Evolutionary conservation across 2,797 vertebrate genomes (phyloP), one percentile per base, ranked within the genome.

Genomic region (Gymnoscopelus braueri): DNA sequence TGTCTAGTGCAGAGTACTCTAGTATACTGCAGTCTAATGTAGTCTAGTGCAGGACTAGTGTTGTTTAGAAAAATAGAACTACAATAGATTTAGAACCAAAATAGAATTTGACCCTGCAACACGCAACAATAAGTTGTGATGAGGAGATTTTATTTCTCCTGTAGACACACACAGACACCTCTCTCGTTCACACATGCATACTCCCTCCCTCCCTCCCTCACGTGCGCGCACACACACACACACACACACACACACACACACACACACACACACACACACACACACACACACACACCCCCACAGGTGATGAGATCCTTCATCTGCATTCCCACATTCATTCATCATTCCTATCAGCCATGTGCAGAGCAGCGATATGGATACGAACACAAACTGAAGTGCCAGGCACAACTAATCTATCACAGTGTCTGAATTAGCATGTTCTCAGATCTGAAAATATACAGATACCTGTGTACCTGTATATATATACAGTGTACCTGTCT

Each of bases 221-320:
- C 52, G 52, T 57, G 71, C 13, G 50, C 55, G 48, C 19, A 44
- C 44, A 52, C 53, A 51, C 52, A 19, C 54, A 64, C 2, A 29
- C 12, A 32, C 6, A 35, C 15, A 32, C 5, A 32, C 12, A 57
- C 12, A 69, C 5, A 9, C 8, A n/a, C 5, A 56, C 23, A 54
- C 0, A 5, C 52, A 63, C 11, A 14, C 48, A 10, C 15, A 9
- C 29, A 9, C 29, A 2, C 12, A 60, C 6, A 13, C 12, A 44
- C 51, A 44, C 8, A 19, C 5, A 24, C 12, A 15, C 44, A 48
- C 56, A 55, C 12, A 62, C 53, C 24, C 29, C 50, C 11, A 32
- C 19, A 19, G 1, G 19, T 1, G 5, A 51, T 5, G n/a, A 3
- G 59, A 67, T 15, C 9, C 1, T 29, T 68, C 14, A 57, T 70